phyloP scores from a whole-genome alignment of 1,140 invertebrate genomes.

The Drosophila eugracilis region DNA sequence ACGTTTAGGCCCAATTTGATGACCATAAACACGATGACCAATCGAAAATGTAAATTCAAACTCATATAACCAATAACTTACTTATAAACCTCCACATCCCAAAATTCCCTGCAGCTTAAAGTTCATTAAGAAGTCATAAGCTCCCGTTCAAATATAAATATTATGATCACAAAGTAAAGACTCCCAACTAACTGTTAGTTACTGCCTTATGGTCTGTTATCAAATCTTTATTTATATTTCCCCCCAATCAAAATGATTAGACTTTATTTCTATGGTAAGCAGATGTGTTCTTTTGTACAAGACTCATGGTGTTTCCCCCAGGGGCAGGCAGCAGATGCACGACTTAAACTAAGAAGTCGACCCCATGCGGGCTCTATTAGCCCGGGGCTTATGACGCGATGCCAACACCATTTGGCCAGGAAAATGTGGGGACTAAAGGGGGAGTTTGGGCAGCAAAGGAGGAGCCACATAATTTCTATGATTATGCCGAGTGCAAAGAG shows the following conservation, averaged over 20 bases:
- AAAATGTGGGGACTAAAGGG: slow-evolving; percentile 9
- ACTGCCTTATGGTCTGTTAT: slow-evolving; percentile 38
- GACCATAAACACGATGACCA: too few relatives aligned
- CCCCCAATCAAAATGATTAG: slow-evolving; percentile 27
- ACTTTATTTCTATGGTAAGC: slow-evolving; percentile 33
- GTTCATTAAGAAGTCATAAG: slow-evolving; percentile 35
- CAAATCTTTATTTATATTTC: slow-evolving; percentile 26
- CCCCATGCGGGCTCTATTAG: slow-evolving; percentile 73
- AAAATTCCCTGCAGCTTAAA: slow-evolving; percentile 21
- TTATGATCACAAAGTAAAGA: slow-evolving; percentile 32
- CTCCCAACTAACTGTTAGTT: slow-evolving; percentile 37
- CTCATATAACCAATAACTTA: background rate
- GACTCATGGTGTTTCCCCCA: slow-evolving; percentile 1
- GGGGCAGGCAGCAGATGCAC: slow-evolving; percentile 12
- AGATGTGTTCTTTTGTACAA: slow-evolving; percentile 22
- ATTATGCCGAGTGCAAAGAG: slow-evolving; percentile 70
- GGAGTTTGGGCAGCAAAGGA: slow-evolving; percentile 1
- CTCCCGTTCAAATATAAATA: slow-evolving; percentile 29
- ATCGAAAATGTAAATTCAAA: background rate
- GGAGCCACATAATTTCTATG: slow-evolving; percentile 70
- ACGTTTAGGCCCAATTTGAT: background rate
- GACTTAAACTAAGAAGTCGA: slow-evolving; percentile 37
- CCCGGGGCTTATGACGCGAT: slow-evolving; percentile 56
- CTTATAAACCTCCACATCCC: background rate
- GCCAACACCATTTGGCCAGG: slow-evolving; percentile 70